These are phyloP conservation scores for Heliconius sara DNA, from an alignment of 2,888 invertebrate genomes.

Conservation along the genomic window DNA sequence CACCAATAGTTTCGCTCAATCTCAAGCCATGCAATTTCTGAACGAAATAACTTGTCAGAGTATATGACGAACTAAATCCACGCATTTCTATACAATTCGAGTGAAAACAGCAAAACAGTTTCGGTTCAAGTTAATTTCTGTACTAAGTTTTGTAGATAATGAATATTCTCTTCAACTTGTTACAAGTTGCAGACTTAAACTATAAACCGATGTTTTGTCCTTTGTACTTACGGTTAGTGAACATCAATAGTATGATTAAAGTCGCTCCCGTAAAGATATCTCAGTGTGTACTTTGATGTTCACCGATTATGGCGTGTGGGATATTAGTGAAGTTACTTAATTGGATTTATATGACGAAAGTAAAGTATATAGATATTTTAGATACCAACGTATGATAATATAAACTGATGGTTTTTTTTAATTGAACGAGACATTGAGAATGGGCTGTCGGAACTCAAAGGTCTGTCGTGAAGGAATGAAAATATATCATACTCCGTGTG, in stretches of 20 bases:
- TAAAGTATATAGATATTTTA: background rate
- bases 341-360: background rate
- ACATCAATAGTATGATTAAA: constrained; percentile 24
- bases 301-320: background rate
- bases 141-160: constrained; percentile 16
- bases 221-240: constrained; percentile 28
- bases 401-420: too few species aligned
- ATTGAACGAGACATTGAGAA: too few species aligned
- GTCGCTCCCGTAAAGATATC: background rate
- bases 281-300: constrained; percentile 19
- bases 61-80: constrained; percentile 22
- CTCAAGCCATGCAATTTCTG: background rate
- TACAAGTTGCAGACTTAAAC: background rate
- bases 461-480: too few species aligned
- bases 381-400: too few species aligned
- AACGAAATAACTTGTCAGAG: constrained; percentile 20
- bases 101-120: constrained; percentile 7
- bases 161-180: constrained; percentile 29
- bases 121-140: constrained; percentile 18
- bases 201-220: constrained; percentile 26
- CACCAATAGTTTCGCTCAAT: background rate
- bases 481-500: too few species aligned
- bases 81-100: constrained; percentile 16
- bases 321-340: background rate
- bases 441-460: too few species aligned